A percentile compares a stretch with the other conserved stretches of the same genome.
phyloP scores from a whole-genome alignment of 2,888 invertebrate species.

The Hydropsyche betteni region DNA sequence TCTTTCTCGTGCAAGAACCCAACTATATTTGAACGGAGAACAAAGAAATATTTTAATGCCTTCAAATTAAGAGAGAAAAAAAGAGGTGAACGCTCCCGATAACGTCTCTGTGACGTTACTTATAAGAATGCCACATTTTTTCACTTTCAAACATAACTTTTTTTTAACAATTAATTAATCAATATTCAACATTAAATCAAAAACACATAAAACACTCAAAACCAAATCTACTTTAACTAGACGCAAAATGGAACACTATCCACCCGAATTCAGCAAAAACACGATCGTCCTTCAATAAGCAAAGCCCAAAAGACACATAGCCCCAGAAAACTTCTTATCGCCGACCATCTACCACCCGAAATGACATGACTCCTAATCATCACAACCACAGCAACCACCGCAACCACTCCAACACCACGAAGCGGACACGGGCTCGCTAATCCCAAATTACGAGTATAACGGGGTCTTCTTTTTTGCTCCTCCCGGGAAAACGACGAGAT shows the following conservation, averaged over 20 bases:
- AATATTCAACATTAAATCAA: too few species aligned
- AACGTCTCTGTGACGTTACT: not conserved
- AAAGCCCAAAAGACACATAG: not conserved
- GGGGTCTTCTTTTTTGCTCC: slow-evolving; percentile 8
- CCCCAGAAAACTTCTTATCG: not conserved
- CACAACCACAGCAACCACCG: not conserved
- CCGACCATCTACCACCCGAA: not conserved
- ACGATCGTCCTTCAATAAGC: not conserved
- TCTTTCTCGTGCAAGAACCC: not conserved
- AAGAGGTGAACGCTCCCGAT: not conserved
- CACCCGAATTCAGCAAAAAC: not conserved
- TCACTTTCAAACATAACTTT: not conserved
- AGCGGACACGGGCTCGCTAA: slow-evolving; percentile 15
- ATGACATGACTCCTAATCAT: too few species aligned
- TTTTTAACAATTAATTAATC: too few species aligned
- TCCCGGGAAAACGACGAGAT: not conserved
- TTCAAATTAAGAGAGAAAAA: not conserved
- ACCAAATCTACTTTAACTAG: too few species aligned
- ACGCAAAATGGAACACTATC: too few species aligned
- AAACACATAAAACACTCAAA: too few species aligned
- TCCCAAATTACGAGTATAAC: slow-evolving; percentile 39
- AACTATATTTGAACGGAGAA: slow-evolving; percentile 9
- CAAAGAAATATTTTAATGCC: slow-evolving; percentile 11
- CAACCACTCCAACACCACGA: slow-evolving; percentile 23
- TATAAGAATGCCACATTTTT: not conserved